phyloP scores from a whole-genome alignment of 1,140 invertebrate species.

The Portunus trituberculatus region DNA sequence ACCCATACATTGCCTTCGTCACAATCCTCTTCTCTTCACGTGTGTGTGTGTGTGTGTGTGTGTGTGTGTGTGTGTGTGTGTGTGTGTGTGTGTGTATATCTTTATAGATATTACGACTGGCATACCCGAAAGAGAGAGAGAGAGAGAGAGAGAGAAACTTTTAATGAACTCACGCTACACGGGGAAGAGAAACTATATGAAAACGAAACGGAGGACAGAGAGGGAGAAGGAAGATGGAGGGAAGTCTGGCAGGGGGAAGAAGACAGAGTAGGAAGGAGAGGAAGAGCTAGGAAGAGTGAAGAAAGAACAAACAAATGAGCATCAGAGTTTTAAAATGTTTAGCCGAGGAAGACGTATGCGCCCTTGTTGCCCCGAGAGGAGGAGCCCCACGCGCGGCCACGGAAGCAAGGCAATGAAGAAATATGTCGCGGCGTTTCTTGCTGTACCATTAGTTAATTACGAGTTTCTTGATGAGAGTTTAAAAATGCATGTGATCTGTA shows the following conservation, averaged over 20 bases:
- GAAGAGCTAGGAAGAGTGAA: background rate
- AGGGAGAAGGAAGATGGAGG: background rate
- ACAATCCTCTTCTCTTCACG: background rate
- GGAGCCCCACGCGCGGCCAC: conserved; percentile 46
- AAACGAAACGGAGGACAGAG: background rate
- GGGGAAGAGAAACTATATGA: background rate
- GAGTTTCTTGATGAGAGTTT: conserved; percentile 76
- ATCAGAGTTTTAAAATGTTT: background rate
- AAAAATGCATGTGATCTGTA: conserved; percentile 76
- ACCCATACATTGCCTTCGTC: background rate
- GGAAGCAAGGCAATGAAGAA: conserved; percentile 70
- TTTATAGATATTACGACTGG: no score
- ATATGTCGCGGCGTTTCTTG: conserved; percentile 73
- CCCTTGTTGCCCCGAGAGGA: conserved; percentile 34
- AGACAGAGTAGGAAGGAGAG: no score
- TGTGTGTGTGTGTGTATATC: no score
- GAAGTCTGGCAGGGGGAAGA: background rate
- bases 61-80: background rate
- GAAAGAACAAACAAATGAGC: background rate
- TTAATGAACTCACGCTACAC: background rate
- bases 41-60: background rate
- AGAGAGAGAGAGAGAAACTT: conserved; percentile 35
- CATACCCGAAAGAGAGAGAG: no score
- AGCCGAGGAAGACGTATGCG: conserved; percentile 30
- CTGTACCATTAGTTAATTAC: conserved; percentile 76